These are phyloP conservation scores for Tipula helvola DNA, from an alignment of 2,888 invertebrate genomes.

Conservation along the genomic window DNA sequence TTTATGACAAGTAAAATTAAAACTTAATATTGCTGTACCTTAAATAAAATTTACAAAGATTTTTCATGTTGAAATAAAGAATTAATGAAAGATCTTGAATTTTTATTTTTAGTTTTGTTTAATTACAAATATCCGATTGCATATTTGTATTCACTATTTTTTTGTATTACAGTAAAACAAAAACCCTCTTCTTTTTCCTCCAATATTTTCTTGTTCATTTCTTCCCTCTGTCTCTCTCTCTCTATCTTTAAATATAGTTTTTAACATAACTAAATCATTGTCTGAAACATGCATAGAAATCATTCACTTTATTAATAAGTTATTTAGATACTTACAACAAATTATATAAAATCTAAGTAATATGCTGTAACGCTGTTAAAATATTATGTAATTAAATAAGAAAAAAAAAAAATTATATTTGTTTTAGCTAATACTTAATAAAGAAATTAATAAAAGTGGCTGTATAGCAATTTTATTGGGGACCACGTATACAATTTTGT, in stretches of 20 bases:
- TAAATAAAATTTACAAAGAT: neutral
- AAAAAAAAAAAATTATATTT: neutral
- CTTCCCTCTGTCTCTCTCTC: neutral
- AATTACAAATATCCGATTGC: neutral
- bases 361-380: constrained; percentile 4
- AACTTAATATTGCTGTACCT: neutral
- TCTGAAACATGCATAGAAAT: neutral
- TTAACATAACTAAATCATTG: neutral
- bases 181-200: neutral
- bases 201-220: neutral
- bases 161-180: neutral
- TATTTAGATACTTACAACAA: neutral
- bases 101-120: neutral
- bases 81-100: neutral
- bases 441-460: neutral
- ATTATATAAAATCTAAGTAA: neutral
- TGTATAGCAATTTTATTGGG: constrained; percentile 4
- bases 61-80: neutral
- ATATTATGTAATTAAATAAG: neutral
- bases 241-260: neutral
- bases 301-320: neutral
- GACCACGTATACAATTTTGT: neutral
- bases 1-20: neutral
- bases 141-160: neutral
- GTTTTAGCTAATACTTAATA: neutral